These are phyloP conservation scores for Miniopterus natalensis DNA, from an alignment of 2,113 vertebrate species.

Conservation along the genomic window DNA sequence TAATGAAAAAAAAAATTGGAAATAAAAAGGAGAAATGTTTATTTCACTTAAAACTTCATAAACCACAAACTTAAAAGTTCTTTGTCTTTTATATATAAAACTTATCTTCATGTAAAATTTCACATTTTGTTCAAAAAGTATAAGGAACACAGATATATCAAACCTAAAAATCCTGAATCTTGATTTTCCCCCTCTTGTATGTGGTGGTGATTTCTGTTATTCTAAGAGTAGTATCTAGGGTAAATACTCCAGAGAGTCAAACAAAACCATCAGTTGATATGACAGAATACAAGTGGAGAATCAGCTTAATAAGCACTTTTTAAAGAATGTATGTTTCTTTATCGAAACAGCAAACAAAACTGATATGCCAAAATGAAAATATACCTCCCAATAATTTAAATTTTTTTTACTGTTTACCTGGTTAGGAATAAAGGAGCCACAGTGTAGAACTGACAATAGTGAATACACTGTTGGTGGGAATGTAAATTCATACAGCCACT, in stretches of 20 bases:
- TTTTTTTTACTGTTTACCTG: constrained; percentile 13
- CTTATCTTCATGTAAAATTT: not conserved
- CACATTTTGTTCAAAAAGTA: not conserved
- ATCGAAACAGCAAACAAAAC: constrained; percentile 1
- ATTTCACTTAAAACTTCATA: not conserved
- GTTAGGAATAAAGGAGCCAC: constrained; percentile 29
- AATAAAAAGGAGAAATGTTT: not conserved
- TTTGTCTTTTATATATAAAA: constrained; percentile 14
- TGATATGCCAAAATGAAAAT: not conserved
- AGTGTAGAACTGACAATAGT: constrained; percentile 35
- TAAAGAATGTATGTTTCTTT: not conserved
- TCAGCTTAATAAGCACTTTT: not conserved
- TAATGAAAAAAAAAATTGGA: not conserved
- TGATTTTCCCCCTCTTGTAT: not conserved
- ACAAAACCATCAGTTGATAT: constrained; percentile 18
- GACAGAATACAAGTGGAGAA: constrained; percentile 7
- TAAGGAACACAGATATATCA: not conserved
- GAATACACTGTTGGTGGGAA: not conserved
- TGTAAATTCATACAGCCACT: not conserved
- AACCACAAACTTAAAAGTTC: not conserved
- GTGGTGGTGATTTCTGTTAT: not conserved
- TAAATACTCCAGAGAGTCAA: not conserved
- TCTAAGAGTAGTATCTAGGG: not conserved
- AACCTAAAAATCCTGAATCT: not conserved
- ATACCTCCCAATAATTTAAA: not conserved